phyloP scores from a whole-genome alignment of 2,113 vertebrate species.

The Heptranchias perlo region DNA sequence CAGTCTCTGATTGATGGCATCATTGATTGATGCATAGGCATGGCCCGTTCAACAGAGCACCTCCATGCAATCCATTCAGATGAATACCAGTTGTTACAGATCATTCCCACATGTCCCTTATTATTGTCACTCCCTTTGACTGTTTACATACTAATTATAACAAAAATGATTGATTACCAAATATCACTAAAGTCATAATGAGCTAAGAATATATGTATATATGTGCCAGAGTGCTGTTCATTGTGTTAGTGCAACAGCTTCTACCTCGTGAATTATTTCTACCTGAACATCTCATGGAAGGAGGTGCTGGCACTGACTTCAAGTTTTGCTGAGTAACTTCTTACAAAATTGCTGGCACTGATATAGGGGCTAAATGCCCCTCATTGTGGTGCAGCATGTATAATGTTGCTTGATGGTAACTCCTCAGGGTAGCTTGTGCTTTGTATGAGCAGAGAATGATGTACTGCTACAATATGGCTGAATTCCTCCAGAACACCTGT shows the following conservation, averaged over 20 bases:
- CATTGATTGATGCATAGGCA: background rate
- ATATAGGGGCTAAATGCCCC: background rate
- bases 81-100: background rate
- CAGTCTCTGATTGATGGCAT: background rate
- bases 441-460: background rate
- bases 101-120: background rate
- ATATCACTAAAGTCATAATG: background rate
- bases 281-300: background rate
- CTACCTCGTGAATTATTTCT: background rate
- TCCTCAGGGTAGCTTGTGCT: background rate
- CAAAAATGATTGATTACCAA: background rate
- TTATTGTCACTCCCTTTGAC: background rate
- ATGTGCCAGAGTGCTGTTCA: background rate
- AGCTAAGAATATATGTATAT: background rate
- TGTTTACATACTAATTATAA: background rate
- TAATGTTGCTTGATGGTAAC: background rate
- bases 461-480: background rate
- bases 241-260: background rate
- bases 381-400: background rate
- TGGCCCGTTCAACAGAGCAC: background rate
- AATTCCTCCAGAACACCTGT: background rate
- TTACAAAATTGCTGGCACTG: background rate
- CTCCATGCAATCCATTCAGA: background rate
- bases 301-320: background rate
- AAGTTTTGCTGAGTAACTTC: background rate